Base-by-base conservation (phyloP, 2,888 invertebrate genomes). In the Acleris emargana region DNA sequence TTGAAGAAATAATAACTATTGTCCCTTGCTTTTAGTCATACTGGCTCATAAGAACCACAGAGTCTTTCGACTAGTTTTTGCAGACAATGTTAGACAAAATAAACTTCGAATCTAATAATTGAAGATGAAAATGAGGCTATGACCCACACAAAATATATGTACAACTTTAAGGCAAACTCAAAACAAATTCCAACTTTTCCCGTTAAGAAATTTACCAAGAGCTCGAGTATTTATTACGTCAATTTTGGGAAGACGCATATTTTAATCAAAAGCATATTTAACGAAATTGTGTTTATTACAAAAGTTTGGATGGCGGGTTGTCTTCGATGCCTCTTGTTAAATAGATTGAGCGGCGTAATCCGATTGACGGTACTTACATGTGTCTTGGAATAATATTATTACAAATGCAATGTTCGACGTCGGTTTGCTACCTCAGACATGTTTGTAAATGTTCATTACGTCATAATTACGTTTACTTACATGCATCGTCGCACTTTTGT, bases 121-220 rank as follows among this genome's bases (percentile, higher is more conserved):
- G 9, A 49, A 13, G 7, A 20, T 42, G 42, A 58, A 47, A 47
- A 53, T 25, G 42, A 42, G 42, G 18, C 47, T 64, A 53, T 54
- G 9, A 28, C 18, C 52, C 25, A 22, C 18, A 59, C 38, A 58
- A 49, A 59, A 64, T 59, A 28, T 55, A 55, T 59, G 49, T 64
- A 17, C 43, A 54, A 54, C 54, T 64, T 60, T 53, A 17, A 28
- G 20, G 18, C 18, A 17, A 64, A 60, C 64, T 60, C 59, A 20
- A 59, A 59, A 59, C 59, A 59, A 64, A 64, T 64, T 64, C 43
- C 42, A 64, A 64, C 53, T 64, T 64, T 59, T 49, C 64, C 58
- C 54, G 53, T 53, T 59, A 50, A 60, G 64, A 55, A 64, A 60
- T 64, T 64, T 58, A 50, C 43, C 50, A 55, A 59, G 54, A 16